Conservation (phyloP, 2,888 invertebrate genomes). For the Cremastinae sp. region DNA sequence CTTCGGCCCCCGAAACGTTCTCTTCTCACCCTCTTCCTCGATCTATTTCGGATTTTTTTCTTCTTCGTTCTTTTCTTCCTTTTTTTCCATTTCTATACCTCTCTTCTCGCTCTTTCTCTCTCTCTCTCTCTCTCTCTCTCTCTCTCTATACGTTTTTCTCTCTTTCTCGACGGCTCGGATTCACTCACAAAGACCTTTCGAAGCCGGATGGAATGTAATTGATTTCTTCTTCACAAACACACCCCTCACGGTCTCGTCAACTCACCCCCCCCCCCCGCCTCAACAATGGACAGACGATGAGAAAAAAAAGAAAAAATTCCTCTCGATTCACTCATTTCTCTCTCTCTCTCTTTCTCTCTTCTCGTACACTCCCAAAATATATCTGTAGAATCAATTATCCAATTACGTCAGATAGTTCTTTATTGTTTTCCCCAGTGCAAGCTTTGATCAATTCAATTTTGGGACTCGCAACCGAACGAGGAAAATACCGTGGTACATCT, state of each 20-base stretch:
- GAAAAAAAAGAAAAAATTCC: background rate
- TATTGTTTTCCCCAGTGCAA: background rate
- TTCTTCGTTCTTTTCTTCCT: background rate
- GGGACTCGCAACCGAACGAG: background rate
- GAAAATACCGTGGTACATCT: background rate
- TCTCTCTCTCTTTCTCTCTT: background rate
- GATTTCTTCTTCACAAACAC: slow-evolving; percentile 34
- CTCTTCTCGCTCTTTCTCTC: slow-evolving; percentile 9
- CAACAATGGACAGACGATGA: background rate
- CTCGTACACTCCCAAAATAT: background rate
- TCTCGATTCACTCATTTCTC: background rate
- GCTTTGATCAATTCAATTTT: background rate
- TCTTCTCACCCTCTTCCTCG: background rate
- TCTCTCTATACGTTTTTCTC: too few relatives aligned
- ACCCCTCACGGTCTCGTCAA: slow-evolving; percentile 6
- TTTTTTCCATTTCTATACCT: background rate
- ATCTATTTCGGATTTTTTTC: slow-evolving; percentile 1
- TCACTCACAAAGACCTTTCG: slow-evolving; percentile 11
- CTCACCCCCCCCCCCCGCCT: too few relatives aligned
- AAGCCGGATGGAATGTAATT: slow-evolving; percentile 34
- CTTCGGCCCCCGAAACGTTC: background rate
- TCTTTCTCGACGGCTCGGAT: slow-evolving; percentile 1
- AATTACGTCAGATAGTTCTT: background rate
- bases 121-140: background rate
- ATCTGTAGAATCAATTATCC: slow-evolving; percentile 3